Conservation (phyloP, 2,113 vertebrate genomes). For the Bubo bubo region DNA sequence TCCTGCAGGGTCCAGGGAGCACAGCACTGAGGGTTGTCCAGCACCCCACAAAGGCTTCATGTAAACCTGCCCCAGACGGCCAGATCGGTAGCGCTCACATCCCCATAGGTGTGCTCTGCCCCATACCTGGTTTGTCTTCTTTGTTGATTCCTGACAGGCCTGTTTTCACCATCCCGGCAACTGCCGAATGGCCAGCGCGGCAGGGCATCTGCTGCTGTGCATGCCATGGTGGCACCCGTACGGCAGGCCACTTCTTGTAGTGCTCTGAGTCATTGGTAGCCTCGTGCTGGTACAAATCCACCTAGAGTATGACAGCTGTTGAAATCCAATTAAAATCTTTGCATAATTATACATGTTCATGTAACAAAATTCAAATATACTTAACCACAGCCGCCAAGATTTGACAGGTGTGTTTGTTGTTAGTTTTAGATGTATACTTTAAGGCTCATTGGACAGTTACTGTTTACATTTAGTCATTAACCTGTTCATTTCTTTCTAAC, state of each 20-base stretch:
- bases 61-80: background rate
- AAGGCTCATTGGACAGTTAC: background rate
- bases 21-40: accelerated
- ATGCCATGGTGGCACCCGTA: accelerated
- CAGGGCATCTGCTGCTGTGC: background rate
- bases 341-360: constrained; percentile 1
- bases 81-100: accelerated
- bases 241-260: background rate
- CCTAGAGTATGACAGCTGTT: background rate
- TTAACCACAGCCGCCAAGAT: background rate
- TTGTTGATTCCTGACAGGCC: background rate
- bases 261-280: background rate
- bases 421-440: background rate
- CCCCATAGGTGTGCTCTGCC: background rate
- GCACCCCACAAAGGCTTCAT: background rate
- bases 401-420: background rate
- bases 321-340: constrained; percentile 49
- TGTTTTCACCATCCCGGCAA: background rate
- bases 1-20: background rate
- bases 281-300: background rate
- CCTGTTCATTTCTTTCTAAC: background rate
- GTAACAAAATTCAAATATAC: constrained; percentile 1
- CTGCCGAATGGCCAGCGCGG: background rate
- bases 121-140: background rate
- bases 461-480: constrained; percentile 4